A percentile compares a stretch with the other conserved stretches of the same genome.
phyloP scores from a whole-genome alignment of 1,140 invertebrate species.

The Temnothorax curvispinosus region DNA sequence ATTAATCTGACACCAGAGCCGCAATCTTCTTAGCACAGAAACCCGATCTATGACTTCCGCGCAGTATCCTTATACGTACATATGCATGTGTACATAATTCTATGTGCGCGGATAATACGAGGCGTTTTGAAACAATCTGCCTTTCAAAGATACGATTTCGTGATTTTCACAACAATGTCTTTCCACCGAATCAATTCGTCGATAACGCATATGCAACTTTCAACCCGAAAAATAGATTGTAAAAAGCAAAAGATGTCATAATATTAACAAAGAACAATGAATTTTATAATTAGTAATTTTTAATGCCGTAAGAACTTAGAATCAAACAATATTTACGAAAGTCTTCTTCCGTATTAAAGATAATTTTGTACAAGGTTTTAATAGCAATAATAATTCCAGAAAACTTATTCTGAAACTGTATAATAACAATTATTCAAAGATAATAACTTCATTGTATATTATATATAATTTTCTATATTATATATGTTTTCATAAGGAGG shows the following conservation, averaged over 20 bases:
- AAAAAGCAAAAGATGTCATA: neutral
- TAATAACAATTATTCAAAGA: neutral
- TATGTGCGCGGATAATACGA: neutral
- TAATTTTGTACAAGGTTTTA: neutral
- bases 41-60: conserved; percentile 20
- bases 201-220: neutral
- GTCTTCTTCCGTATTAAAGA: neutral
- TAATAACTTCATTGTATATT: neutral
- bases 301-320: neutral
- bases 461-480: neutral
- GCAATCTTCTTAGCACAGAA: conserved; percentile 56
- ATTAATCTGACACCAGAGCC: conserved; percentile 50
- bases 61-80: neutral
- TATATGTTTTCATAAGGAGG: neutral
- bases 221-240: neutral
- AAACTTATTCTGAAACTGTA: too few relatives aligned
- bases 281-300: neutral
- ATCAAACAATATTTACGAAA: neutral
- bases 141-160: neutral
- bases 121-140: neutral
- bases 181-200: neutral
- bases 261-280: neutral
- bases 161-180: neutral
- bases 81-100: neutral
- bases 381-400: neutral